Percentiles rank a stretch among this genome's conserved stretches.
phyloP scores from a whole-genome alignment of 2,113 vertebrate species.

The Prunella fulvescens region DNA sequence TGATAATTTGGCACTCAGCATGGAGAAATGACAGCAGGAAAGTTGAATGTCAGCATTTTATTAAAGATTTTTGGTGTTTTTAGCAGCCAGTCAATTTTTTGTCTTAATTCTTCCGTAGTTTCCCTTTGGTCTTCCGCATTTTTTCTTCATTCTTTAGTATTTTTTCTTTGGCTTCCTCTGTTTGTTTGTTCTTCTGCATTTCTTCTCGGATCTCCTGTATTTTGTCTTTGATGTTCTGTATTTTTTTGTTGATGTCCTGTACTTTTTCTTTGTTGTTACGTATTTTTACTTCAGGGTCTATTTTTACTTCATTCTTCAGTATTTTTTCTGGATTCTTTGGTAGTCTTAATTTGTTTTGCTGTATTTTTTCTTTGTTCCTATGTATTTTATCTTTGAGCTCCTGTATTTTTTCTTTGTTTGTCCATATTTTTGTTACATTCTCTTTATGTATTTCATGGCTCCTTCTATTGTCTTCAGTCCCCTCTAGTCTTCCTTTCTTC shows the following conservation, averaged over 20 bases:
- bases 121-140: not conserved
- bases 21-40: not conserved
- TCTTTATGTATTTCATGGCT: not conserved
- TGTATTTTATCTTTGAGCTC: not conserved
- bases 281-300: not conserved
- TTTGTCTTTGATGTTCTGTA: not conserved
- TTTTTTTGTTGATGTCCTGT: not conserved
- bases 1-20: not conserved
- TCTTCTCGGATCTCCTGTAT: not conserved
- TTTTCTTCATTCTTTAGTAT: not conserved
- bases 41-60: not conserved
- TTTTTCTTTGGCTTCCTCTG: not conserved
- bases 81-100: not conserved
- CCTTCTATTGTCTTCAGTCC: accelerated
- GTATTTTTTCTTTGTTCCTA: not conserved
- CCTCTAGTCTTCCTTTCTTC: not conserved
- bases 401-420: not conserved
- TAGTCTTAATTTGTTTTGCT: not conserved
- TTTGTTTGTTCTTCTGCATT: not conserved
- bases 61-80: not conserved
- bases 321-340: not conserved
- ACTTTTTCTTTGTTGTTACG: not conserved
- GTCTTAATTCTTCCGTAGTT: not conserved
- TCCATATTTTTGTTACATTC: not conserved
- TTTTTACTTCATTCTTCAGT: not conserved